A percentile compares a stretch with the other conserved stretches of the same genome.
Evolutionary conservation across 2,888 invertebrate genomes (phyloP).

Genomic region (Parasteatoda lunata): DNA sequence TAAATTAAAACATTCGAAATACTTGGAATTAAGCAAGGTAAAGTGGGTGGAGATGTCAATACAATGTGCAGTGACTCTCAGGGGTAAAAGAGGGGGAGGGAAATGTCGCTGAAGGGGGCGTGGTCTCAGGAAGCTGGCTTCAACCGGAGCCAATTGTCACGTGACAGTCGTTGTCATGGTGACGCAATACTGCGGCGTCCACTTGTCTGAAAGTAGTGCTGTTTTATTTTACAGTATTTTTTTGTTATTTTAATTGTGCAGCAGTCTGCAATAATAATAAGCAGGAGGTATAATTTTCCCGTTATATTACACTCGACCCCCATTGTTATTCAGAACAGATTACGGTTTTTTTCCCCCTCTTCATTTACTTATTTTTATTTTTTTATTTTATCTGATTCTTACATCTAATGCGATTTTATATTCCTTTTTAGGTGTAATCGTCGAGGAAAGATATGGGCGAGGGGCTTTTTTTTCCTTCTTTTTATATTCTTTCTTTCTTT

Average conservation of each 20-base stretch:
- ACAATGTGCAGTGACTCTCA: constrained; percentile 54
- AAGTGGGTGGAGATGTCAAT: constrained; percentile 46
- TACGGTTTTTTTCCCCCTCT: not conserved
- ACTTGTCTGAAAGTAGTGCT: constrained; percentile 55
- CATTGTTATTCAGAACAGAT: constrained; percentile 55
- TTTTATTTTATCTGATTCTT: constrained; percentile 5
- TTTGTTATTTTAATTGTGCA: constrained; percentile 35
- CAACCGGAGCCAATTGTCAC: constrained; percentile 65
- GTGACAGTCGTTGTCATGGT: constrained; percentile 54
- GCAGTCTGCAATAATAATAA: constrained; percentile 66
- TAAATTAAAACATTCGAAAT: no score
- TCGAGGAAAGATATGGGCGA: not conserved
- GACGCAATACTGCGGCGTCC: constrained; percentile 52
- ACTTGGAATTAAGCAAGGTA: no score
- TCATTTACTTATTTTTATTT: not conserved
- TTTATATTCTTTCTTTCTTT: not conserved
- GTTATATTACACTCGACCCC: constrained; percentile 40
- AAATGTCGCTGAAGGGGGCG: constrained; percentile 53
- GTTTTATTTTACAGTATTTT: constrained; percentile 4
- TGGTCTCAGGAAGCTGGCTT: constrained; percentile 31
- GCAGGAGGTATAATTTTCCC: constrained; percentile 61
- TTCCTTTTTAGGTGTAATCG: constrained; percentile 12
- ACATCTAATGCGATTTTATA: constrained; percentile 19
- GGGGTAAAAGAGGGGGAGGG: constrained; percentile 9
- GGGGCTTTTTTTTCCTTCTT: not conserved